Conservation (phyloP, 2,888 invertebrate species). For the Parnassius smintheus region DNA sequence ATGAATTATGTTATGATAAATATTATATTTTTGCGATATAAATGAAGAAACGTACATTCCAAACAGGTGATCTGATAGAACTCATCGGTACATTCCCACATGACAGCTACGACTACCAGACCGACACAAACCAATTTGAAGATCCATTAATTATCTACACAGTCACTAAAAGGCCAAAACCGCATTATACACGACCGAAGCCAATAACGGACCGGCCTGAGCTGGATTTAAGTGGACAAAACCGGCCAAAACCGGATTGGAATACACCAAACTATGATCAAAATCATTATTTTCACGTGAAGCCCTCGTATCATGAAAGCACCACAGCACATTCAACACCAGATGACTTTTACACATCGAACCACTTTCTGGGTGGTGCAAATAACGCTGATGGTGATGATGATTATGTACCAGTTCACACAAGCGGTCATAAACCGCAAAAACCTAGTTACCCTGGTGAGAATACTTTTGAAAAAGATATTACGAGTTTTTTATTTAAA, state of each 20-base stretch:
- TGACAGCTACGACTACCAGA: slow-evolving; percentile 69
- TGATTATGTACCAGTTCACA: slow-evolving; percentile 72
- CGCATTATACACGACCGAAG: slow-evolving; percentile 52
- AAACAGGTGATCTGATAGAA: slow-evolving; percentile 77
- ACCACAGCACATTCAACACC: slow-evolving; percentile 52
- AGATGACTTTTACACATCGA: slow-evolving; percentile 54
- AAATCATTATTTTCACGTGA: slow-evolving; percentile 69
- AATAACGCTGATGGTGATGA: slow-evolving; percentile 55
- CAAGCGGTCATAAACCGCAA: slow-evolving; percentile 56
- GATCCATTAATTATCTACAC: slow-evolving; percentile 77
- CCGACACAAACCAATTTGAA: slow-evolving; percentile 70
- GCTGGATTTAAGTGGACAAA: slow-evolving; percentile 37
- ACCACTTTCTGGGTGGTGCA: slow-evolving; percentile 41
- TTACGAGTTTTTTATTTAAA: slow-evolving; percentile 13
- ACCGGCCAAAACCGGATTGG: slow-evolving; percentile 55
- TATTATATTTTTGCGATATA: not conserved
- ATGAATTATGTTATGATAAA: too few relatives aligned
- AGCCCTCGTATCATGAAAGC: slow-evolving; percentile 74
- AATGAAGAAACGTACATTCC: slow-evolving; percentile 38
- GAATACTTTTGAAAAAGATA: slow-evolving; percentile 18
- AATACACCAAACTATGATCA: slow-evolving; percentile 46
- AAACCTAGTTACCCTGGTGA: slow-evolving; percentile 67
- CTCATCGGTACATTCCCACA: slow-evolving; percentile 76
- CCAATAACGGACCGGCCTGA: slow-evolving; percentile 44
- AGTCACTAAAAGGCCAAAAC: slow-evolving; percentile 59